Evolutionary conservation across 2,797 vertebrate species (phyloP).

Genomic region (Tachyglossus aculeatus): DNA sequence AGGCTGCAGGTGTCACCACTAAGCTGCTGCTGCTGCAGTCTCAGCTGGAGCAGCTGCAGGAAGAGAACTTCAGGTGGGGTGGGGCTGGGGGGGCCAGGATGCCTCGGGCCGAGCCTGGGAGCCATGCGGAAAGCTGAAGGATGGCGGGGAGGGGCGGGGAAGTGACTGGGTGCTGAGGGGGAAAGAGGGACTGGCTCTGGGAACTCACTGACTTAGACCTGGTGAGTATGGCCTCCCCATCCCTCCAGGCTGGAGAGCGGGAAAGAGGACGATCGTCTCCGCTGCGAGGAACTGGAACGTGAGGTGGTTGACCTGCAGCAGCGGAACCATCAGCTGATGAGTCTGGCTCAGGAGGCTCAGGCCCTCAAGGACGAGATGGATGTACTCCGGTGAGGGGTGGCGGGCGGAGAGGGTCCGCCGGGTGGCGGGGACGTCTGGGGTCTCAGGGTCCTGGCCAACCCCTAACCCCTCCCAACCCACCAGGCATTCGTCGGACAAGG

Average conservation of each 20-base stretch:
- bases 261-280: slow-evolving; percentile 81
- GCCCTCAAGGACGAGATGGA: slow-evolving; percentile 92
- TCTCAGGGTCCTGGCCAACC: not conserved
- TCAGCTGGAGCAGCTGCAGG: slow-evolving; percentile 92
- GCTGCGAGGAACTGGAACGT: slow-evolving; percentile 76
- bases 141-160: too few species aligned
- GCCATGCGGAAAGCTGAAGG: not conserved
- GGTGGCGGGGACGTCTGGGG: not conserved
- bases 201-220: not conserved
- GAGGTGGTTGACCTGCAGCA: slow-evolving; percentile 81
- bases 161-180: not conserved
- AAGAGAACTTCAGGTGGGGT: slow-evolving; percentile 90
- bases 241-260: slow-evolving; percentile 81
- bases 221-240: fast-evolving
- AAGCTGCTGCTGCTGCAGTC: slow-evolving; percentile 88
- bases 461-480: not conserved
- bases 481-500: slow-evolving; percentile 89
- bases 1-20: slow-evolving; percentile 75
- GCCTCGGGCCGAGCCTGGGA: too few species aligned
- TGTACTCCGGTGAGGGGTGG: slow-evolving; percentile 79
- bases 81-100: fast-evolving
- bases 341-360: slow-evolving; percentile 88
- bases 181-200: not conserved
- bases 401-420: too few species aligned
- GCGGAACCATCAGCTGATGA: slow-evolving; percentile 86